Evolutionary conservation across 2,797 vertebrate species (phyloP).

Genomic region (Bucorvus abyssinicus): DNA sequence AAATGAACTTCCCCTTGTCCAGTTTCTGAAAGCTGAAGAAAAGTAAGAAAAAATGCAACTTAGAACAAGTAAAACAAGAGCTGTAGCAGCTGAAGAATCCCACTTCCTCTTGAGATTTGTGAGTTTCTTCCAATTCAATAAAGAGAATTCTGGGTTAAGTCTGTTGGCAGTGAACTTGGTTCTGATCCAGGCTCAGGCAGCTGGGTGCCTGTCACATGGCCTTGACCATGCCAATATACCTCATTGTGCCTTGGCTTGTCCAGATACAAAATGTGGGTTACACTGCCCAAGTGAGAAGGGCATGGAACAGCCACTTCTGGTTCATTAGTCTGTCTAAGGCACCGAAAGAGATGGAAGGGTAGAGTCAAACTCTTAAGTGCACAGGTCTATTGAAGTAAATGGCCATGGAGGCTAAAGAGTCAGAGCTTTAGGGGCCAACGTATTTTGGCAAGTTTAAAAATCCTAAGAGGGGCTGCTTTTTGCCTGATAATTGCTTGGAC

Average conservation of each 20-base stretch:
- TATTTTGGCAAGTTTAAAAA: not conserved
- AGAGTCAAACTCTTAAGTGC: not conserved
- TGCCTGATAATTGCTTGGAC: slow-evolving; percentile 1
- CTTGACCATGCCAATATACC: not conserved
- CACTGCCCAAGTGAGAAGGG: not conserved
- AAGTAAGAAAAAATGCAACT: not conserved
- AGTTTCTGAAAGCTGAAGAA: not conserved
- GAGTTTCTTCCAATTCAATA: not conserved
- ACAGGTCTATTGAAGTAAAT: not conserved
- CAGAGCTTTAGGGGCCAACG: not conserved
- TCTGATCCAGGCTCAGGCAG: not conserved
- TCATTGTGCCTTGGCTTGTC: not conserved
- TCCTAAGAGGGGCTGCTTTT: not conserved
- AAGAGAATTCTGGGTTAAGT: not conserved
- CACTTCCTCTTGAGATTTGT: not conserved
- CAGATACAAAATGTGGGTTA: not conserved
- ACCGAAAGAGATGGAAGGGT: not conserved
- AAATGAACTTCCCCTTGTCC: not conserved
- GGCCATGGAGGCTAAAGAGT: not conserved
- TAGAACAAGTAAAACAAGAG: not conserved
- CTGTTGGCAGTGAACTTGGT: not conserved
- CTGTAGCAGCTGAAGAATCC: not conserved
- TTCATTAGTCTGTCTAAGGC: not conserved
- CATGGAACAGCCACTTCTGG: not conserved
- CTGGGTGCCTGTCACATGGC: not conserved